Evolutionary conservation across 1,140 invertebrate genomes (phyloP).

Genomic region (Bombus superbus): DNA sequence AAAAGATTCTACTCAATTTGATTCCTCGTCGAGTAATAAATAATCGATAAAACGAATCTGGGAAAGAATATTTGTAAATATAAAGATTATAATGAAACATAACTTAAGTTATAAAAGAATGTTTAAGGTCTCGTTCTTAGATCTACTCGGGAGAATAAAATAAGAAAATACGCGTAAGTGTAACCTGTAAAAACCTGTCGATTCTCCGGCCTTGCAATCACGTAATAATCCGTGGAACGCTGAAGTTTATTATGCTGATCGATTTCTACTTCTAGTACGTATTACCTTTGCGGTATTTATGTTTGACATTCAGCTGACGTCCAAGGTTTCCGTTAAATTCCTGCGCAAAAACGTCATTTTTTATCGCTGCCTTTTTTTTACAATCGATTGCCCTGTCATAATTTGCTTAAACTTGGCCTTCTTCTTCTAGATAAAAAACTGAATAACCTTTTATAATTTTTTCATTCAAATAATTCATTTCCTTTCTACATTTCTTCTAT

Average conservation of each 20-base stretch:
- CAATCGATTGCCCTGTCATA: too few species aligned
- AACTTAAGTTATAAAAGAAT: neutral
- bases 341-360: neutral
- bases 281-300: neutral
- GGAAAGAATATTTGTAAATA: neutral
- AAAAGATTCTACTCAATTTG: neutral
- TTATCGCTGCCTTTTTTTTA: neutral
- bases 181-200: slow-evolving; percentile 3
- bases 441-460: neutral
- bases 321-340: slow-evolving; percentile 20
- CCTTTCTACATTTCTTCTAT: neutral
- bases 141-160: neutral
- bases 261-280: slow-evolving; percentile 17
- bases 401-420: neutral
- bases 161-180: neutral
- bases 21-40: neutral
- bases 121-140: neutral
- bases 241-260: slow-evolving; percentile 25
- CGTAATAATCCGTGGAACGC: slow-evolving; percentile 9
- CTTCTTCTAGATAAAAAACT: neutral
- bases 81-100: too few species aligned
- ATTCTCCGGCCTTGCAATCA: slow-evolving; percentile 8
- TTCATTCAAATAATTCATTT: neutral
- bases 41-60: neutral
- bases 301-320: slow-evolving; percentile 8